These are phyloP conservation scores for Bostrychus sinensis DNA, from an alignment of 2,113 vertebrate species.

Conservation along the genomic window DNA sequence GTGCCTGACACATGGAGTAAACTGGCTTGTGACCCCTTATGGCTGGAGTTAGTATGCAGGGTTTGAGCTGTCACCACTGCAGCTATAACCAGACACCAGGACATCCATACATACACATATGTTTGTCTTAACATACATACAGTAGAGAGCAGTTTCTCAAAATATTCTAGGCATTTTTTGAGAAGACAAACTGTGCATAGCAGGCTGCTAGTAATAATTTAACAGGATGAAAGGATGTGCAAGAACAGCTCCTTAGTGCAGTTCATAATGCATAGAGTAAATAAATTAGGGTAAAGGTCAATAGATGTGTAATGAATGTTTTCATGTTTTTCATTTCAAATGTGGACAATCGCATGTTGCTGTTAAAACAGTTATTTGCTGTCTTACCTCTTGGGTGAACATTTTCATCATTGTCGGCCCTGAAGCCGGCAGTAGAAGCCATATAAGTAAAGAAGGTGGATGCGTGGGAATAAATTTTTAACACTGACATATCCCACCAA, in stretches of 20 bases:
- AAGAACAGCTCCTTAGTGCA: not conserved
- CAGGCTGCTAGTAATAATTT: not conserved
- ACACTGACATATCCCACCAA: constrained; percentile 5
- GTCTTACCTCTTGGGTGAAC: not conserved
- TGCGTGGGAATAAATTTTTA: constrained; percentile 38
- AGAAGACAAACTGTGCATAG: not conserved
- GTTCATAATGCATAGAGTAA: constrained; percentile 6
- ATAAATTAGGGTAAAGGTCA: constrained; percentile 29
- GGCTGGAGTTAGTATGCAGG: too few species aligned
- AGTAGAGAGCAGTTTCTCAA: too few species aligned
- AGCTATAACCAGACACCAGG: too few species aligned
- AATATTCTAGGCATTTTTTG: too few species aligned
- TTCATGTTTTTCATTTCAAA: not conserved
- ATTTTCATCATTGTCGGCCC: not conserved
- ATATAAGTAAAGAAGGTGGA: not conserved
- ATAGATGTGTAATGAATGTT: constrained; percentile 3
- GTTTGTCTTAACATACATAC: too few species aligned
- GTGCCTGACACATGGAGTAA: too few species aligned
- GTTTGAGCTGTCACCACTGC: too few species aligned
- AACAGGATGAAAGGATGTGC: not conserved
- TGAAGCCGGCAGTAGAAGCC: constrained; percentile 18
- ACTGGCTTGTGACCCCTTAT: too few species aligned
- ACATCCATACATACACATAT: too few species aligned
- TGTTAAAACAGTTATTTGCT: constrained; percentile 15
- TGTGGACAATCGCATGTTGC: constrained; percentile 26